Conservation (phyloP, 2,888 invertebrate genomes). For the Thecophora atra region DNA sequence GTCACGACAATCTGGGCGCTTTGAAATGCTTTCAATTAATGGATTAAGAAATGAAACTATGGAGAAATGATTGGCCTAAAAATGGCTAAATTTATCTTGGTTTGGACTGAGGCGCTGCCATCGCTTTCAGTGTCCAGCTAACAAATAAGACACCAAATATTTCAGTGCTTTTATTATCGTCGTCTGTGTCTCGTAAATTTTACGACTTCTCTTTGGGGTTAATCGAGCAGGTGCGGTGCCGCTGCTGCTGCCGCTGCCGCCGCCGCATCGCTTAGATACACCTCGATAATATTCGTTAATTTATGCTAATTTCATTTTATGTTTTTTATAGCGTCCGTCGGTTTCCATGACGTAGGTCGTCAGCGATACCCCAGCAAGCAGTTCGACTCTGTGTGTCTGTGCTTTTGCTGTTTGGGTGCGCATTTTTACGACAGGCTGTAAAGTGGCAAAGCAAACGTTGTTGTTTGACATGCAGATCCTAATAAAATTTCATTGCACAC, state of each 20-base stretch:
- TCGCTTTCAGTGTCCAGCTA: neutral
- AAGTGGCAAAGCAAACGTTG: constrained; percentile 24
- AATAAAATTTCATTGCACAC: constrained; percentile 20
- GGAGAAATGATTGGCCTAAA: neutral
- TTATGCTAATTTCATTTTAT: constrained; percentile 18
- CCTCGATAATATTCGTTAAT: constrained; percentile 9
- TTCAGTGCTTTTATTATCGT: constrained; percentile 16
- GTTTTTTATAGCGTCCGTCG: neutral
- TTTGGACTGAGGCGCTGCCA: neutral
- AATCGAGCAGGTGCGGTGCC: constrained; percentile 44
- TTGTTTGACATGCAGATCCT: constrained; percentile 3
- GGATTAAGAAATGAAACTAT: constrained; percentile 11
- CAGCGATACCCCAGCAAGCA: neutral
- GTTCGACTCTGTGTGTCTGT: neutral
- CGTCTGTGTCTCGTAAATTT: neutral
- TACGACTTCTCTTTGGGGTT: constrained; percentile 44
- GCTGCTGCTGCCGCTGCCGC: neutral
- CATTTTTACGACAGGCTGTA: constrained; percentile 26
- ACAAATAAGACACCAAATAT: neutral
- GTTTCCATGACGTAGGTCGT: constrained; percentile 21
- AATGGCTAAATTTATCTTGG: constrained; percentile 2
- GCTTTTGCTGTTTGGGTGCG: neutral
- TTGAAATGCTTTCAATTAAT: neutral
- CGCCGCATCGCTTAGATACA: neutral
- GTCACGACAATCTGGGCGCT: neutral